These are phyloP conservation scores for Hydraecia micacea DNA, from an alignment of 2,888 invertebrate species.

Conservation along the genomic window DNA sequence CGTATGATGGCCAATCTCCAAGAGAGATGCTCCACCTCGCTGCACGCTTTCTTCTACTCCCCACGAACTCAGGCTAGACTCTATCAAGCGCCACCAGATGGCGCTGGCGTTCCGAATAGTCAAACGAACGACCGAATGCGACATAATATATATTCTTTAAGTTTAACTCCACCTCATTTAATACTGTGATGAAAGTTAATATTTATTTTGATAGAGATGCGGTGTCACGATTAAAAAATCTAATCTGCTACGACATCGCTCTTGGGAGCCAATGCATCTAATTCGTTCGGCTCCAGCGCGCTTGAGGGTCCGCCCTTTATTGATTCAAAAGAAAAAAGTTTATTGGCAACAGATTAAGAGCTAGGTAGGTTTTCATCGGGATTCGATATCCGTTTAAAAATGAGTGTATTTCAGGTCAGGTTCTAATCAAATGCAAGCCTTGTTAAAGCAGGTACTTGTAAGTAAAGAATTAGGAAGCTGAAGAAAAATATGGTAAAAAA, in stretches of 20 bases:
- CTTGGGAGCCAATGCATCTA: slow-evolving; percentile 39
- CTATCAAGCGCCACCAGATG: too few relatives aligned
- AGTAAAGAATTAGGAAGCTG: too few relatives aligned
- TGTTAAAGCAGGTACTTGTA: not conserved
- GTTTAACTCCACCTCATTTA: not conserved
- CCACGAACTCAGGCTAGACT: too few relatives aligned
- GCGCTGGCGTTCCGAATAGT: too few relatives aligned
- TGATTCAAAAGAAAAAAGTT: slow-evolving; percentile 24
- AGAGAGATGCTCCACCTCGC: too few relatives aligned
- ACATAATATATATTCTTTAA: too few relatives aligned
- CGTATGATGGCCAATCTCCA: too few relatives aligned
- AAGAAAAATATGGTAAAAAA: not conserved
- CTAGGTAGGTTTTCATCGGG: not conserved
- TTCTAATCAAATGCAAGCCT: not conserved
- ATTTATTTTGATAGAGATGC: not conserved
- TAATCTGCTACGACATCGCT: slow-evolving; percentile 10
- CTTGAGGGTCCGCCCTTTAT: slow-evolving; percentile 13
- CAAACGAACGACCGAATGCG: too few relatives aligned
- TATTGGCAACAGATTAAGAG: not conserved
- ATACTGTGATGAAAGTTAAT: not conserved
- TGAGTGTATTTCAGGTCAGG: not conserved
- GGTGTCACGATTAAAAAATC: slow-evolving; percentile 16
- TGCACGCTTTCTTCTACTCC: too few relatives aligned
- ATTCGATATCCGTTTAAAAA: not conserved
- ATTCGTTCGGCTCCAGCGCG: slow-evolving; percentile 31